Evolutionary conservation across 2,888 invertebrate species (phyloP).

Genomic region (Eupithecia subfuscata): DNA sequence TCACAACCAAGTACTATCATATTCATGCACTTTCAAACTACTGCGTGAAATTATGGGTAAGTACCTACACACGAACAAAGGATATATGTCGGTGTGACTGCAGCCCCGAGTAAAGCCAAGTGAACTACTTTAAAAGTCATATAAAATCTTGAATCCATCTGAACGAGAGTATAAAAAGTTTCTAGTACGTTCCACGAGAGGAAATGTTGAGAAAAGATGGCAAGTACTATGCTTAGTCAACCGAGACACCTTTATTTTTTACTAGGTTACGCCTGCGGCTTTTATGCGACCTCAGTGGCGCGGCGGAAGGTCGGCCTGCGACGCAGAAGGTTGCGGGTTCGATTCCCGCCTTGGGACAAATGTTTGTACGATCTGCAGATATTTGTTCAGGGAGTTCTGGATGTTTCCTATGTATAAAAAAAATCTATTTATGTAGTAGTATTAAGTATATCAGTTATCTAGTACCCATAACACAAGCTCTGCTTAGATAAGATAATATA

Average conservation of each 20-base stretch:
- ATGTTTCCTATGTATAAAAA: too few relatives aligned
- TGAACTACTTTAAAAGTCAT: slow-evolving; percentile 59
- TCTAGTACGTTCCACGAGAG: slow-evolving; percentile 27
- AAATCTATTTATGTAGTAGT: too few relatives aligned
- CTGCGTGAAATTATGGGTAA: neutral
- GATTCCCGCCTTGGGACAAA: too few relatives aligned
- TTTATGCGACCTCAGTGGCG: too few relatives aligned
- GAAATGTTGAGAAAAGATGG: slow-evolving; percentile 29
- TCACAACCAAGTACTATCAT: too few relatives aligned
- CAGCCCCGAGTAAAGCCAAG: slow-evolving; percentile 30
- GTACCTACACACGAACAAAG: neutral
- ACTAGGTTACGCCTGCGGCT: neutral
- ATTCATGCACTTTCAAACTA: neutral
- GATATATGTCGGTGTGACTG: slow-evolving; percentile 2
- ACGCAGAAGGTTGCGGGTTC: too few relatives aligned
- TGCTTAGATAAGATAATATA: too few relatives aligned
- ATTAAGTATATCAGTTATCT: too few relatives aligned
- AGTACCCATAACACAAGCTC: too few relatives aligned
- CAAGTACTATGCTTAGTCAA: neutral
- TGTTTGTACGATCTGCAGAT: too few relatives aligned
- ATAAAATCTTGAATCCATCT: slow-evolving; percentile 54
- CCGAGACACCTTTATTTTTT: neutral
- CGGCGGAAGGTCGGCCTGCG: too few relatives aligned
- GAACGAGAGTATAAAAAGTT: slow-evolving; percentile 48
- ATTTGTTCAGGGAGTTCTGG: too few relatives aligned